Conservation (phyloP, 2,113 vertebrate species). For the Pedetes capensis region DNA sequence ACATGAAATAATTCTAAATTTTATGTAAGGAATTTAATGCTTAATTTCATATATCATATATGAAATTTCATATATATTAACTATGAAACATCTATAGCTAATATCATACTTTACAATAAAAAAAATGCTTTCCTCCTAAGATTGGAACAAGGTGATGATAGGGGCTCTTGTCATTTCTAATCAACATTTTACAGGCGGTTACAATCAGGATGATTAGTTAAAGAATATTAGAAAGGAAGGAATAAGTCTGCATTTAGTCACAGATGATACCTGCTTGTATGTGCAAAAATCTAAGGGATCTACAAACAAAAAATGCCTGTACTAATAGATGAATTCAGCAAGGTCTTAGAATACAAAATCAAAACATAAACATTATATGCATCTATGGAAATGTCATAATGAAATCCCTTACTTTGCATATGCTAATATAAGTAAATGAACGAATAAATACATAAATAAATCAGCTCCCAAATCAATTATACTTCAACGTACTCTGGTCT, state of each 20-base stretch:
- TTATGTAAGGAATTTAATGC: too few relatives aligned
- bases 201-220: not conserved
- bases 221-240: not conserved
- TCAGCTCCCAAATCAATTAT: not conserved
- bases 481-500: too few relatives aligned
- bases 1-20: too few relatives aligned
- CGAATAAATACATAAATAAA: too few relatives aligned
- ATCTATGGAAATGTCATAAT: too few relatives aligned
- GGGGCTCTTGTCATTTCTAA: not conserved
- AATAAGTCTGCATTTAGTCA: not conserved
- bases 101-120: not conserved
- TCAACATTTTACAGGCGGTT: not conserved
- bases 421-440: too few relatives aligned
- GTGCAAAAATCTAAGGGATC: not conserved
- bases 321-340: not conserved
- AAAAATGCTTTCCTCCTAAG: not conserved
- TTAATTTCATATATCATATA: too few relatives aligned
- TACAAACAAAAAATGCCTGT: not conserved
- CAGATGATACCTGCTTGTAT: not conserved
- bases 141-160: not conserved
- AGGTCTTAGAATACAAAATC: not conserved
- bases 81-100: constrained; percentile 15
- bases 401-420: too few relatives aligned
- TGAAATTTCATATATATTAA: not conserved
- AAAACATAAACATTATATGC: not conserved